A percentile compares a stretch with the other conserved stretches of the same genome.
These are phyloP conservation scores for Rhagonycha lutea DNA, from an alignment of 2,888 invertebrate genomes.

Conservation along the genomic window DNA sequence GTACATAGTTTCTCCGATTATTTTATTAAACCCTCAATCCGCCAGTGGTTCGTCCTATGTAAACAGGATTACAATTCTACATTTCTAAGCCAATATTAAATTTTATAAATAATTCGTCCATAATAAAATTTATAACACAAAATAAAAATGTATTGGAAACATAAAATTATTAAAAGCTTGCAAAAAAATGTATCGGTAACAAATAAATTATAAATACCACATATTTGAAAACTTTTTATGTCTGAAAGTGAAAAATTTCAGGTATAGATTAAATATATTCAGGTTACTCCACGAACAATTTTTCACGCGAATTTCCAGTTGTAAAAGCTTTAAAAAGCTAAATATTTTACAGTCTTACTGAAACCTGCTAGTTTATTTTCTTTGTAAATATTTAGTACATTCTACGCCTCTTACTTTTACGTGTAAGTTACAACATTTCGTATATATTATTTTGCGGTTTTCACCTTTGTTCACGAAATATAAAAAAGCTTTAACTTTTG, in stretches of 20 bases:
- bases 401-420: not conserved
- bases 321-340: not conserved
- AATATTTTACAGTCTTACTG: not conserved
- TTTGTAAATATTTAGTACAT: not conserved
- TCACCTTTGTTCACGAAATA: not conserved
- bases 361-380: not conserved
- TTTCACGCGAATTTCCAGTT: not conserved
- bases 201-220: not conserved
- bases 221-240: not conserved
- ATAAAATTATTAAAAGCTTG: not conserved
- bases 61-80: not conserved
- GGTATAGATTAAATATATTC: not conserved
- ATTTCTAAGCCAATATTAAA: not conserved
- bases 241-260: not conserved
- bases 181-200: not conserved
- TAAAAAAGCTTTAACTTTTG: not conserved
- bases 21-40: not conserved
- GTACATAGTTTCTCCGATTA: not conserved
- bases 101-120: too few relatives aligned
- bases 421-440: not conserved
- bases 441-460: not conserved
- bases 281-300: not conserved
- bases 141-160: not conserved
- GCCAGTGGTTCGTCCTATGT: not conserved
- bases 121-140: too few relatives aligned